phyloP scores from a whole-genome alignment of 2,888 invertebrate species.

The Phortica okadai region DNA sequence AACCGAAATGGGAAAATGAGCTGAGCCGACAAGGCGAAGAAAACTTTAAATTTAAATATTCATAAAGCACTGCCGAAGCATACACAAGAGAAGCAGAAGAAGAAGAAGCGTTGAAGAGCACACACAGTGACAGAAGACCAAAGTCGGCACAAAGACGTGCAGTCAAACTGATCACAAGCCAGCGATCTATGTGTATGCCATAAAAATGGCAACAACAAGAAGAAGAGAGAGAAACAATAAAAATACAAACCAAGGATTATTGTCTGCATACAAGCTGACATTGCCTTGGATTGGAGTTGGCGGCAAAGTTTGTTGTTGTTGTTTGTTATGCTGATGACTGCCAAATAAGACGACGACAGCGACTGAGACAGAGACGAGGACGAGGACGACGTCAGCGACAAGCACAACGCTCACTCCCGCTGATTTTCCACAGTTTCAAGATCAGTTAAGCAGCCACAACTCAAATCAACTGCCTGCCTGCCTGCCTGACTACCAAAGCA shows the following conservation, averaged over 20 bases:
- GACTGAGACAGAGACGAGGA: background rate
- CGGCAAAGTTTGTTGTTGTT: background rate
- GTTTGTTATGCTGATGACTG: conserved; percentile 32
- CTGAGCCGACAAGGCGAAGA: background rate
- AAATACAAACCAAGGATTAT: conserved; percentile 12
- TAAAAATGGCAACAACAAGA: conserved; percentile 23
- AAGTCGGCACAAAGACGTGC: background rate
- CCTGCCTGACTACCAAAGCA: background rate
- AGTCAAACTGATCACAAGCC: background rate
- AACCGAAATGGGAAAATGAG: background rate
- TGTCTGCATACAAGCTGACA: conserved; percentile 5
- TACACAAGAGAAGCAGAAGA: background rate
- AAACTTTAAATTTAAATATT: conserved; percentile 32
- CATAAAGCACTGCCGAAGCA: conserved; percentile 26
- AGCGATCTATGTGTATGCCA: conserved; percentile 11
- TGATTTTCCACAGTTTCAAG: conserved; percentile 33
- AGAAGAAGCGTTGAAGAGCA: background rate
- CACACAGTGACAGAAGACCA: background rate
- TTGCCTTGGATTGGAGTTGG: conserved; percentile 14
- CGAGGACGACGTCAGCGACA: conserved; percentile 14
- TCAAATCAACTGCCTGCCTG: background rate
- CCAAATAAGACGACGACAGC: conserved; percentile 32
- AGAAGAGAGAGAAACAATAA: no score
- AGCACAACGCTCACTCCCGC: conserved; percentile 25
- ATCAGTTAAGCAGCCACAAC: conserved; percentile 26